Evolutionary conservation across 2,113 vertebrate genomes (phyloP).

Genomic region (Pelusios castaneus): DNA sequence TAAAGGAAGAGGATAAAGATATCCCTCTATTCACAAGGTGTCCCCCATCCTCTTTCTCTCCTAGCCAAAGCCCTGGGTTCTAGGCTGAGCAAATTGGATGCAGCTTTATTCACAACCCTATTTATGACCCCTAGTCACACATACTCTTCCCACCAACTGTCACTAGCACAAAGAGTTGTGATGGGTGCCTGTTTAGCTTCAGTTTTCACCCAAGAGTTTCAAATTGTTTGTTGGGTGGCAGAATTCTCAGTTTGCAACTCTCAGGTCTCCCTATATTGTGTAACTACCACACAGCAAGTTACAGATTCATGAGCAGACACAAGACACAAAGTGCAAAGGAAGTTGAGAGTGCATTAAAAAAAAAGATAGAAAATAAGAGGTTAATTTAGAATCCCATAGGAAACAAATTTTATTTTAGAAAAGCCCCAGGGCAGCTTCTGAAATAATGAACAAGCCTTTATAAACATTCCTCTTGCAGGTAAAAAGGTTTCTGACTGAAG

Average conservation of each 20-base stretch:
- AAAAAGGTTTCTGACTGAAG: fast-evolving
- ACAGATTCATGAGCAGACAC: fast-evolving
- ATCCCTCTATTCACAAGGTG: background rate
- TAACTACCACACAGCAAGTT: background rate
- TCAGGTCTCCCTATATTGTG: background rate
- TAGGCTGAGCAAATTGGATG: slow-evolving; percentile 18
- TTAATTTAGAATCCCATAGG: fast-evolving
- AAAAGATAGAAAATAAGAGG: background rate
- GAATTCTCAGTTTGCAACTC: background rate
- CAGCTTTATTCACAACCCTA: background rate
- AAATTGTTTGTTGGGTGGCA: background rate
- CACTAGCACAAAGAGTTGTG: background rate
- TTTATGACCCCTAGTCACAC: slow-evolving; percentile 5
- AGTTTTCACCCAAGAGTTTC: background rate
- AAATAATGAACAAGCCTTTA: fast-evolving
- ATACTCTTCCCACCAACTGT: background rate
- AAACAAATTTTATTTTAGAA: fast-evolving
- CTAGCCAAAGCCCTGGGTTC: background rate
- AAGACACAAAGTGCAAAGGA: background rate
- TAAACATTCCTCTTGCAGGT: fast-evolving
- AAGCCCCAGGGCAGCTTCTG: fast-evolving
- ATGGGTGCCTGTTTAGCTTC: background rate
- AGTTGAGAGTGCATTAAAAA: background rate
- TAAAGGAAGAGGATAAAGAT: slow-evolving; percentile 32
- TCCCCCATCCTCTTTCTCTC: slow-evolving; percentile 25